Evolutionary conservation across 2,797 vertebrate genomes (phyloP).

Genomic region (Carapus acus): DNA sequence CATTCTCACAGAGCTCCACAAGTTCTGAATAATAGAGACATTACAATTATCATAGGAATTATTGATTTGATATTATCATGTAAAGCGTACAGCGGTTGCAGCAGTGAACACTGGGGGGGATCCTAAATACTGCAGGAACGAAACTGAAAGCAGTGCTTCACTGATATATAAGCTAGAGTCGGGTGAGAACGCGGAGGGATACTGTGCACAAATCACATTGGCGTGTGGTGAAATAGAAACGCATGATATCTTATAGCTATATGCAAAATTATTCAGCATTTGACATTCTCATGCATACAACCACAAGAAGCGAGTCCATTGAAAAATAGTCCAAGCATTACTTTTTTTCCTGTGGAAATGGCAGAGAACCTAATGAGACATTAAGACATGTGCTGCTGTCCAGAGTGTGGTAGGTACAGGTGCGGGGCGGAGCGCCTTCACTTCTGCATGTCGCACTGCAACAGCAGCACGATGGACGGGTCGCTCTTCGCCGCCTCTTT

Average conservation of each 20-base stretch:
- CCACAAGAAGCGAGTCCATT: constrained; percentile 99
- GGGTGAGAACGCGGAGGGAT: constrained; percentile 75
- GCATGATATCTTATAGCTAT: constrained; percentile 80
- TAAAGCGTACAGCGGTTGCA: constrained; percentile 87
- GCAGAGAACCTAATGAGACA: constrained; percentile 96
- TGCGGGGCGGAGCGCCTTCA: constrained; percentile 66
- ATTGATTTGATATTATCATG: constrained; percentile 80
- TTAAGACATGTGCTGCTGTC: constrained; percentile 92
- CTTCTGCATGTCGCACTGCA: constrained; percentile 98
- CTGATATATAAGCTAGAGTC: constrained; percentile 88
- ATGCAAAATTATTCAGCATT: constrained; percentile 97
- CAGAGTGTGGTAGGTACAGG: constrained; percentile 69
- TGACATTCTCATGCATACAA: constrained; percentile 99
- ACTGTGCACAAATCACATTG: constrained; percentile 87
- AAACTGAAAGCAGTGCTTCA: constrained; percentile 82
- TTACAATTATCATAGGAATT: constrained; percentile 86
- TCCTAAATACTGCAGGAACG: constrained; percentile 83
- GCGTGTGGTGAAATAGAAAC: constrained; percentile 79
- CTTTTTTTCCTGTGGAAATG: constrained; percentile 80
- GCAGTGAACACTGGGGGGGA: constrained; percentile 82
- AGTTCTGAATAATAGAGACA: constrained; percentile 80
- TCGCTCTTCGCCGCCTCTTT: constrained; percentile 96
- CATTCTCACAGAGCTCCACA: constrained; percentile 79
- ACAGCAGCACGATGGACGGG: constrained; percentile 93
- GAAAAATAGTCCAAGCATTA: constrained; percentile 98